A percentile compares a stretch with the other conserved stretches of the same genome.
Conservation (phyloP, 2,113 vertebrate genomes). For the Hemibagrus wyckioides region DNA sequence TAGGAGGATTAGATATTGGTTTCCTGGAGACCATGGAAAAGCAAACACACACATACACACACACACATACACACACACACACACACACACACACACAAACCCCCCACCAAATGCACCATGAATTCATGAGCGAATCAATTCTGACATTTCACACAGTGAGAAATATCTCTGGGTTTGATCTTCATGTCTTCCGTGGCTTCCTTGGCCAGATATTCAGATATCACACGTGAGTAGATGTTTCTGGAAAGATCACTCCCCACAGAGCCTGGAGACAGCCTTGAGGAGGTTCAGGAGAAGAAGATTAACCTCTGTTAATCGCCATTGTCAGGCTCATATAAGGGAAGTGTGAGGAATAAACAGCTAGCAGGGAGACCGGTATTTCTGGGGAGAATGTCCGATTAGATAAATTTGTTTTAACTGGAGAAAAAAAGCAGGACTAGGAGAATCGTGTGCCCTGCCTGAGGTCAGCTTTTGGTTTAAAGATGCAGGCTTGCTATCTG, state of each 20-base stretch:
- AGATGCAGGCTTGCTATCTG: not conserved
- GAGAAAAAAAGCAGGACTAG: not conserved
- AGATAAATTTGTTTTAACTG: slow-evolving; percentile 7
- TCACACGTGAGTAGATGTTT: slow-evolving; percentile 3
- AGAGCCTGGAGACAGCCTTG: not conserved
- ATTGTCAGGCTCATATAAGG: not conserved
- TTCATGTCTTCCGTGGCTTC: not conserved
- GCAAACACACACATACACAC: not conserved
- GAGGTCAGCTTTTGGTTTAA: not conserved
- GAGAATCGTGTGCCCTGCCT: not conserved
- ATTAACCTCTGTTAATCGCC: not conserved
- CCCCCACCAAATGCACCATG: not conserved
- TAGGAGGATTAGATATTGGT: not conserved
- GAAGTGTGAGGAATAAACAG: slow-evolving; percentile 13
- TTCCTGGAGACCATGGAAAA: not conserved
- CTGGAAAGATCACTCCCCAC: slow-evolving; percentile 36
- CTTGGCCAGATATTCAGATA: slow-evolving; percentile 4
- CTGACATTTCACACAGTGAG: not conserved
- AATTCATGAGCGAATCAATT: not conserved
- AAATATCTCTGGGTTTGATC: not conserved
- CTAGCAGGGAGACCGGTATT: not conserved
- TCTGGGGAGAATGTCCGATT: not conserved
- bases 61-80: not conserved
- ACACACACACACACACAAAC: no score
- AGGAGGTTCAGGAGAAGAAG: not conserved